phyloP scores from a whole-genome alignment of 2,888 invertebrate species.

The Molanna angustata region DNA sequence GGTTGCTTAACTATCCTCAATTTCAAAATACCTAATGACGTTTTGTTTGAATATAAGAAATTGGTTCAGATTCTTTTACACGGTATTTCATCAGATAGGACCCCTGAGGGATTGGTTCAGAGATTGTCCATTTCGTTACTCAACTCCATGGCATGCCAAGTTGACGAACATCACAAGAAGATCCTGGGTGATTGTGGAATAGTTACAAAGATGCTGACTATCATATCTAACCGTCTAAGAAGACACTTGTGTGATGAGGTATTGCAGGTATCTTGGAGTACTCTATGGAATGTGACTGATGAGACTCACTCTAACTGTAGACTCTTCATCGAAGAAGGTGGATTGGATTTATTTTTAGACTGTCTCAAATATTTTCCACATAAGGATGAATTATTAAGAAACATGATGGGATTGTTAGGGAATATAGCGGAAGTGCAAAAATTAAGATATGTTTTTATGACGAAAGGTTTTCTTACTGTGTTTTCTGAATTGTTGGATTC shows the following conservation, averaged over 20 bases:
- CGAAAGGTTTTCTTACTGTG: conserved; percentile 76
- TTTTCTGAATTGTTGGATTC: conserved; percentile 85
- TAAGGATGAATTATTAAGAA: conserved; percentile 85
- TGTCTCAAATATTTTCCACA: conserved; percentile 88
- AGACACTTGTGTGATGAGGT: conserved; percentile 87
- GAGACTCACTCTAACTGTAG: conserved; percentile 94
- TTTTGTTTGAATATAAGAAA: conserved; percentile 89
- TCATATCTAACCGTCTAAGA: conserved; percentile 79
- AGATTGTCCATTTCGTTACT: conserved; percentile 92
- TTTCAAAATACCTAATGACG: conserved; percentile 92
- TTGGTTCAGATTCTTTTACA: conserved; percentile 79
- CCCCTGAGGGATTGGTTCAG: conserved; percentile 89
- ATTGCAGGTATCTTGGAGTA: conserved; percentile 97
- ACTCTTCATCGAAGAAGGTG: conserved; percentile 81
- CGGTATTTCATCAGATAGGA: conserved; percentile 71
- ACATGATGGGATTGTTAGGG: conserved; percentile 97
- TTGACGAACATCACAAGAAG: conserved; percentile 89
- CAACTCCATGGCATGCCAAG: conserved; percentile 95
- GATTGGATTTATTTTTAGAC: conserved; percentile 86
- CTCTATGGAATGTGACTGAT: conserved; percentile 98
- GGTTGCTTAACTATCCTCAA: conserved; percentile 93
- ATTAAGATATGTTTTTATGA: conserved; percentile 81
- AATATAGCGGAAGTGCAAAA: conserved; percentile 93
- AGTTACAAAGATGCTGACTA: conserved; percentile 79
- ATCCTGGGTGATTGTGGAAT: conserved; percentile 89